Evolutionary conservation across 2,797 vertebrate species (phyloP), one percentile per base, ranked within the genome.

Genomic region (Etheostoma nigrum): DNA sequence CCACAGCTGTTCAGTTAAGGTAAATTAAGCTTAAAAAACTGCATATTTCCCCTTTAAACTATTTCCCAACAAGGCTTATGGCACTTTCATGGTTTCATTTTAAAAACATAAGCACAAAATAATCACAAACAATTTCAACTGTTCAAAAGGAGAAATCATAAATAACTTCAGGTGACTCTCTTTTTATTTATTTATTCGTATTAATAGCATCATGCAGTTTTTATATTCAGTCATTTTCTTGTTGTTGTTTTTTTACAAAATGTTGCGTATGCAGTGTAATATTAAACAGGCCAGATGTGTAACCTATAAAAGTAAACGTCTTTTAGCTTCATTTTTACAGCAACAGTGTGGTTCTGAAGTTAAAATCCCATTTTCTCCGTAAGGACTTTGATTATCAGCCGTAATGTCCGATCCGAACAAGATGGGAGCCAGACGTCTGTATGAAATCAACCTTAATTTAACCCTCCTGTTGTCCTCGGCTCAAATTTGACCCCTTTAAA

Each of bases 261-360:
- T 21, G 13, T 33, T 67, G 42, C 57, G 21, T 52, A n/a, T 49
- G 42, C 55, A 48, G 27, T 62, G 74, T 78, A 73, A 82, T 62
- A 67, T 53, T 3, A 36, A 68, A 58, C 52, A 74, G 60, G 19
- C 36, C 63, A 40, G 23, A 66, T 21, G 58, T 36, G 66, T 81
- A 78, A 72, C 67, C 71, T 70, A 78, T 10, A 74, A 85, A 88
- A 80, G 78, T 84, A 80, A 84, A 84, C 52, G 52, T 78, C 48
- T 68, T 65, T 67, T 45, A 55, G 44, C 19, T 67, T 64, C 1
- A 16, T 40, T 13, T 52, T 51, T 15, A 27, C 55, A 44, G 47
- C 23, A 40, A 40, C 36, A 40, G 9, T 3, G 36, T 40, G 36
- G 2, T 36, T 10, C 9, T 1, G 4, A 27, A 27, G 27, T 27